Evolutionary conservation across 1,140 invertebrate species (phyloP), one percentile per base, ranked within the genome.

Genomic region (Steinernema khuongi): DNA sequence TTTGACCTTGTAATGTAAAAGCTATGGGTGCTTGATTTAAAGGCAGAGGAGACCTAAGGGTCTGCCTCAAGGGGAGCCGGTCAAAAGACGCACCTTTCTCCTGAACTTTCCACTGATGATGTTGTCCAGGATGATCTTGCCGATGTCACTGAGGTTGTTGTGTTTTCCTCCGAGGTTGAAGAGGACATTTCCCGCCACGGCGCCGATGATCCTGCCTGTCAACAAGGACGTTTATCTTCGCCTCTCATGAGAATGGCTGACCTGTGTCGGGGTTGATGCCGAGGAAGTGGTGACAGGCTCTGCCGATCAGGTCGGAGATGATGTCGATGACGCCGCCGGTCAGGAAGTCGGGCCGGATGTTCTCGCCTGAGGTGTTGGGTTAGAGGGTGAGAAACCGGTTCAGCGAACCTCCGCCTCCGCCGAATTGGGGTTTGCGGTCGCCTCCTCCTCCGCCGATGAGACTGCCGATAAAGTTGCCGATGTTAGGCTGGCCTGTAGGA

Each of bases 61-160:
- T n/a, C n/a, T n/a, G n/a, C n/a, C n/a, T n/a, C n/a, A n/a, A n/a
- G n/a, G n/a, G n/a, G n/a, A n/a, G n/a, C 50, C 11, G 7, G 50
- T 22, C 18, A 43, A 29, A n/a, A 33, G 14, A 71, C 79, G 74
- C 50, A 84, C 82, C 69, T 85, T 79, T 71, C 81, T 68, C 4
- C 78, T 43, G 73, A 79, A 84, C 71, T 85, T 85, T 28, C 82
- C 83, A 33, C 70, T 74, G 67, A 84, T 85, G 19, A 84, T 84
- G 31, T 84, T 84, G 68, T 84, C 83, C 44, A 84, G 69, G 30
- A 84, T 83, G 31, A 85, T 75, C 74, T 84, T 84, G 67, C 83
- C 83, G 32, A 84, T 85, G 30, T 79, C 79, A 31, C 79, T 72
- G 1, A 84, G 73, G 17, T 78, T 80, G 74, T 84, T 84, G 74